Evolutionary conservation across 2,797 vertebrate species (phyloP), one percentile per base, ranked within the genome.

Genomic region (Siniperca undulata): DNA sequence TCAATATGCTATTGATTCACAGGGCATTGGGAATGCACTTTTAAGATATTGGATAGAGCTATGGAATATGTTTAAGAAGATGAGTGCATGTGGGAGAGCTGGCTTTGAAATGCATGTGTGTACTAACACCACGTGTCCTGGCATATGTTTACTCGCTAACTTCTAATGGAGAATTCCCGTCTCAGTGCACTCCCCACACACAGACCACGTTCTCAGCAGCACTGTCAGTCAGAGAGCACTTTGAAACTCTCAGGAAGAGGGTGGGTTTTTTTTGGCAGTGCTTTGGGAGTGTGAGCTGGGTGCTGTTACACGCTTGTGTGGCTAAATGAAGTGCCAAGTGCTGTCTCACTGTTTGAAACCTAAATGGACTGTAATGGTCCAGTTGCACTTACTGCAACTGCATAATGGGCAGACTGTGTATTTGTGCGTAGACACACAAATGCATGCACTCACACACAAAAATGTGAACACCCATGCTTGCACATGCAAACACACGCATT

Each of bases 281-380:
- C 74, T 78, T 68, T 65, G 68, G 53, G 79, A 74, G 59, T 61
- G 48, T 66, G 62, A 76, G 53, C 74, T 30, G 13, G 77, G 11
- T 60, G 69, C 73, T 59, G 44, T 70, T 74, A 71, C 69, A 82
- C 1, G 52, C 81, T 74, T 69, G 76, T 85, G 77, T 88, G 81
- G 6, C 36, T 81, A 83, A 91, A 89, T 83, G 10, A 91, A 87
- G 82, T 86, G 79, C 86, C 83, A 87, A 89, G 80, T 78, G 77
- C 70, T 77, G 69, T 90, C 85, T 88, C 82, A 64, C 81, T 80
- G 82, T 81, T 83, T 86, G 87, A 89, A 86, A 70, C 78, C 83
- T 86, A 87, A 91, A 89, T 92, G 88, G 85, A 82, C 74, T 64
- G 20, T 86, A 85, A 85, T 89, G 88, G 86, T 86, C 81, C 75